A percentile compares a stretch with the other conserved stretches of the same genome.
Evolutionary conservation across 2,113 vertebrate species (phyloP).

Genomic region (Cavia aperea): DNA sequence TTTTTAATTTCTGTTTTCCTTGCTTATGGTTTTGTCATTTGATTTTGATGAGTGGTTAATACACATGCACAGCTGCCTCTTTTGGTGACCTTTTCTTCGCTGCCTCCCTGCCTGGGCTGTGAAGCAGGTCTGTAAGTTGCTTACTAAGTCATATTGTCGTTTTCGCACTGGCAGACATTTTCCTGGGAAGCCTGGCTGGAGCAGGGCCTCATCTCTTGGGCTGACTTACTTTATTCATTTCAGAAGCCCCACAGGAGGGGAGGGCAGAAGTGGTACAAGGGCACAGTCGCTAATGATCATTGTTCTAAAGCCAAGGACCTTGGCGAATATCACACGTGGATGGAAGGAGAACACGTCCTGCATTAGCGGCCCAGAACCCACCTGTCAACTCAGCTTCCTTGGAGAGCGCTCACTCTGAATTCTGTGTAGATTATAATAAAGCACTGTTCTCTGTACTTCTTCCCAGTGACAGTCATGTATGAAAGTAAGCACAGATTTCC

Average conservation of each 20-base stretch:
- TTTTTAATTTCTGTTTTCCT: slow-evolving; percentile 73
- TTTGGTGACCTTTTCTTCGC: slow-evolving; percentile 58
- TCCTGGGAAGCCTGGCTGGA: slow-evolving; percentile 7
- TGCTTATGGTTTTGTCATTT: slow-evolving; percentile 69
- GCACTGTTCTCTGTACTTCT: neutral
- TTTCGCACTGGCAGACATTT: slow-evolving; percentile 4
- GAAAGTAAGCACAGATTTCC: neutral
- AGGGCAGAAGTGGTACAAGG: neutral
- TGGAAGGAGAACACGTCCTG: neutral
- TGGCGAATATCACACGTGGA: neutral
- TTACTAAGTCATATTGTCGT: slow-evolving; percentile 51
- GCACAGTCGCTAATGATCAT: neutral
- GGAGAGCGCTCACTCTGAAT: neutral
- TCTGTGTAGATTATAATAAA: neutral
- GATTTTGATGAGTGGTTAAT: slow-evolving; percentile 71
- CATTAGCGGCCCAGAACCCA: neutral
- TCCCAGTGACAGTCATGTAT: neutral
- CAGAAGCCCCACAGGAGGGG: neutral
- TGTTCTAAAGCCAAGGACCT: neutral
- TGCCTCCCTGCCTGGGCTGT: slow-evolving; percentile 21
- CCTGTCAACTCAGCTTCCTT: neutral
- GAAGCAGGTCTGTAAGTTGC: slow-evolving; percentile 54
- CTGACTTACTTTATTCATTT: neutral
- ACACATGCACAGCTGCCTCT: slow-evolving; percentile 64
- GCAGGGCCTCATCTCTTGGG: neutral